phyloP scores from a whole-genome alignment of 2,888 invertebrate genomes.

The Ernsta delagoae region DNA sequence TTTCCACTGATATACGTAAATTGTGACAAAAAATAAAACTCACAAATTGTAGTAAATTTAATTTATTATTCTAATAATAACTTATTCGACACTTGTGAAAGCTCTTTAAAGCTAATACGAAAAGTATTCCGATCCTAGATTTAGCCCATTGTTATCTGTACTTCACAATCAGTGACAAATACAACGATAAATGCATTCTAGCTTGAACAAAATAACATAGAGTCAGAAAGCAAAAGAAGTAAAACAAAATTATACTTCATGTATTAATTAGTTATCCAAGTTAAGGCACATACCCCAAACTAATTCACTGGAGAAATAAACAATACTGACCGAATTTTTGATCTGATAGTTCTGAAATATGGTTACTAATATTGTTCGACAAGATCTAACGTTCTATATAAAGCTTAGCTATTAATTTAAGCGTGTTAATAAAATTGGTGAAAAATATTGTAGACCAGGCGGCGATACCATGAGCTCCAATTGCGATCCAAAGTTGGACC shows the following conservation, averaged over 20 bases:
- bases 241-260: too few relatives aligned
- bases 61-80: slow-evolving; percentile 51
- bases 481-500: too few relatives aligned
- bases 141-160: background rate
- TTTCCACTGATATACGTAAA: too few relatives aligned
- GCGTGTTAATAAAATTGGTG: background rate
- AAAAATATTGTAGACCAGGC: background rate
- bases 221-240: background rate
- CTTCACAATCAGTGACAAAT: background rate
- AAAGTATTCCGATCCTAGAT: background rate
- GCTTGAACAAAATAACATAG: background rate
- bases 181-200: slow-evolving; percentile 1
- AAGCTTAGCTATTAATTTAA: background rate
- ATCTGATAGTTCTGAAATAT: background rate
- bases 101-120: slow-evolving; percentile 36
- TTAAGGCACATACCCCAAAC: background rate
- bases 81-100: slow-evolving; percentile 60
- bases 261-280: background rate
- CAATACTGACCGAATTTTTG: background rate
- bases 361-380: background rate
- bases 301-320: background rate
- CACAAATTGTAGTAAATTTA: too few relatives aligned
- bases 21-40: too few relatives aligned
- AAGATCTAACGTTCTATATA: background rate
- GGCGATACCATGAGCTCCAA: too few relatives aligned